phyloP scores from a whole-genome alignment of 2,113 vertebrate genomes.

The zebrafish (Danio rerio) region GRCz12tu NC_133182.1:19815501-19816000 shows the following conservation, averaged over 20 bases:
- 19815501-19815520: not conserved
- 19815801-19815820: not conserved
- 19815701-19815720: constrained; percentile 69
- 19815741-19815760: not conserved
- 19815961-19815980: too few species aligned
- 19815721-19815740: constrained; percentile 62
- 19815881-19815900: too few species aligned
- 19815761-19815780: not conserved
- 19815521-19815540: constrained; percentile 41
- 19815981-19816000: too few species aligned
- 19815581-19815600: constrained; percentile 64
- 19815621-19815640: not conserved
- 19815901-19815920: too few species aligned
- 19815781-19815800: not conserved
- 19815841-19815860: not conserved
- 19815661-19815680: constrained; percentile 6
- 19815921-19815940: too few species aligned
- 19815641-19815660: not conserved
- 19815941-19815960: too few species aligned
- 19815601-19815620: not conserved
- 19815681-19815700: constrained; percentile 59
- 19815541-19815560: constrained; percentile 59
- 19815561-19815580: constrained; percentile 47
- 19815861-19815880: not conserved
- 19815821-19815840: not conserved